A percentile compares a stretch with the other conserved stretches of the same genome.
phyloP scores from a whole-genome alignment of 1,140 invertebrate species.

The Druon quercuslanigerum region DNA sequence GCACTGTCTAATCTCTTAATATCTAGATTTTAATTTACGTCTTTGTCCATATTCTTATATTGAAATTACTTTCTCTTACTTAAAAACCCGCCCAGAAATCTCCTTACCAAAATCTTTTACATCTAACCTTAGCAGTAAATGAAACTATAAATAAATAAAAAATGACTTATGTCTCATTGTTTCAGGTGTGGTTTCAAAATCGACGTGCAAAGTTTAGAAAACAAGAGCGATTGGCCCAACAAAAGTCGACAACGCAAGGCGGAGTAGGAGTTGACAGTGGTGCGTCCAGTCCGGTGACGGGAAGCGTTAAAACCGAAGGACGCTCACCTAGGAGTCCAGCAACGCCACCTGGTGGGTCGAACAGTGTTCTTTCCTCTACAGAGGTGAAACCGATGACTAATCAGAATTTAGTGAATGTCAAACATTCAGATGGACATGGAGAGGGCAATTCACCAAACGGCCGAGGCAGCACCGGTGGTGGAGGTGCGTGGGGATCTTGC shows the following conservation, averaged over 20 bases:
- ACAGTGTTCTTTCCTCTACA: constrained; percentile 62
- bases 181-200: constrained; percentile 97
- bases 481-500: constrained; percentile 70
- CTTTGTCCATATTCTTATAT: too few species aligned
- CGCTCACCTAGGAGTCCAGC: constrained; percentile 71
- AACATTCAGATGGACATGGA: constrained; percentile 50
- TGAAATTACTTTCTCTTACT: too few species aligned
- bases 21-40: too few species aligned
- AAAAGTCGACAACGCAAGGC: constrained; percentile 76
- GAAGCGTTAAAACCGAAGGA: constrained; percentile 68
- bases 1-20: too few species aligned
- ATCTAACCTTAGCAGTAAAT: too few species aligned
- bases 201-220: constrained; percentile 94
- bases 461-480: constrained; percentile 55
- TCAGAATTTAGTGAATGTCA: constrained; percentile 58
- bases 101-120: too few species aligned
- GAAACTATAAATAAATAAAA: too few species aligned
- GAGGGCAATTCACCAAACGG: constrained; percentile 64
- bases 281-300: constrained; percentile 45
- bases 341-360: constrained; percentile 65
- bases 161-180: constrained; percentile 33
- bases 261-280: constrained; percentile 49
- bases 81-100: too few species aligned
- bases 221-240: constrained; percentile 90
- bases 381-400: constrained; percentile 69